These are phyloP conservation scores for Huso huso DNA, from an alignment of 2,797 vertebrate species.

Conservation along the genomic window DNA sequence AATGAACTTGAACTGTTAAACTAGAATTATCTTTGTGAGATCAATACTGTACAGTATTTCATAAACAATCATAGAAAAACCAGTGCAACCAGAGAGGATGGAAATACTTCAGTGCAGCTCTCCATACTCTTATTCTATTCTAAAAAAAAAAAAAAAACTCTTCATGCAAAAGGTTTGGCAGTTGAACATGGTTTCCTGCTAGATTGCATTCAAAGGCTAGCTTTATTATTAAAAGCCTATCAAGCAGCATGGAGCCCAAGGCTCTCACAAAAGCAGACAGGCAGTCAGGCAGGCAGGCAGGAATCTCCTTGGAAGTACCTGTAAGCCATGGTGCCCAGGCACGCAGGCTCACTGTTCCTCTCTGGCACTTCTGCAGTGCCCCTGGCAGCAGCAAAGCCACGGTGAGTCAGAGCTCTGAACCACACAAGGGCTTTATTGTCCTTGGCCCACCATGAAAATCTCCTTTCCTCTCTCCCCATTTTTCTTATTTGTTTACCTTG, in stretches of 20 bases:
- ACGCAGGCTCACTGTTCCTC: not conserved
- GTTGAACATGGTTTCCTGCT: not conserved
- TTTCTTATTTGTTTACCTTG: not conserved
- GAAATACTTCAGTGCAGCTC: no score
- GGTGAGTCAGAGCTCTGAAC: not conserved
- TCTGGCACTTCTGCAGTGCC: not conserved
- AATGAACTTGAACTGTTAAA: no score
- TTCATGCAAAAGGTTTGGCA: not conserved
- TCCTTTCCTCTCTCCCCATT: conserved; percentile 21
- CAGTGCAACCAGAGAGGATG: no score
- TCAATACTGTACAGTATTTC: no score
- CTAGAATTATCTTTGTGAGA: no score
- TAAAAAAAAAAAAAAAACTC: not conserved
- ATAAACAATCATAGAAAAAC: no score
- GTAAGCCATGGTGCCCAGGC: not conserved
- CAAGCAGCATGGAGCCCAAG: not conserved
- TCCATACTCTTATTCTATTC: not conserved
- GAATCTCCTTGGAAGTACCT: not conserved
- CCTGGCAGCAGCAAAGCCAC: not conserved
- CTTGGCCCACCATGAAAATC: conserved; percentile 32
- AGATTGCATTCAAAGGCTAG: not conserved
- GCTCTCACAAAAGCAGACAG: not conserved
- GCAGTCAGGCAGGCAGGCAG: not conserved
- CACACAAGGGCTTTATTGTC: conserved; percentile 19
- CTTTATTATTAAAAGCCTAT: not conserved